phyloP scores from a whole-genome alignment of 2,113 vertebrate genomes.

The Pterocles gutturalis region DNA sequence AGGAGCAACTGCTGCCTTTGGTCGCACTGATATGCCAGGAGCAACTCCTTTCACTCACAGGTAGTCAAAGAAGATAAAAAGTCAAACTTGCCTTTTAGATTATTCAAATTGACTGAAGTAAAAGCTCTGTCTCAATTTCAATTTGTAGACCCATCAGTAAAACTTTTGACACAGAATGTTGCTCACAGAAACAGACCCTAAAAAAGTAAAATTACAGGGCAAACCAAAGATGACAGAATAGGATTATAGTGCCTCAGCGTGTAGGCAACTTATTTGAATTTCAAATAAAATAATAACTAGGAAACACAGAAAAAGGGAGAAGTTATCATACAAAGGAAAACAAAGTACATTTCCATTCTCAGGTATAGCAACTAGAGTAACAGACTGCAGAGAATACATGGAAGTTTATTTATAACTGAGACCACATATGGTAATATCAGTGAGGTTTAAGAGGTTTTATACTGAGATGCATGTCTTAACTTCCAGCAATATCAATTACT shows the following conservation, averaged over 20 bases:
- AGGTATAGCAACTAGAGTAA: background rate
- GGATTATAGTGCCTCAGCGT: background rate
- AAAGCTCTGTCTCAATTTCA: background rate
- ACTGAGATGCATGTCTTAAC: background rate
- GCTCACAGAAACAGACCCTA: background rate
- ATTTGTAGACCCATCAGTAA: background rate
- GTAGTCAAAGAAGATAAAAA: background rate
- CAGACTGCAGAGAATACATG: background rate
- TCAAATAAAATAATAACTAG: background rate
- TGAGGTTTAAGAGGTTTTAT: background rate
- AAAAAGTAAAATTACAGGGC: background rate
- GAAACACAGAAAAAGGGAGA: background rate
- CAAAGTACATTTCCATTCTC: background rate
- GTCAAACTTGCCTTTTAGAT: background rate
- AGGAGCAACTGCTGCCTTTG: background rate
- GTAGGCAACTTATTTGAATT: background rate
- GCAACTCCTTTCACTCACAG: background rate
- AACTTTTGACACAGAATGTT: background rate
- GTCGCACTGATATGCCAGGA: background rate
- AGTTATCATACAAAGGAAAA: background rate
- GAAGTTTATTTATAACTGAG: background rate
- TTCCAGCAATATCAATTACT: background rate
- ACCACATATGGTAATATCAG: background rate
- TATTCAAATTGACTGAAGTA: background rate
- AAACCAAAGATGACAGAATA: background rate